These are phyloP conservation scores for Diadegma fenestrale DNA, from an alignment of 2,888 invertebrate genomes.

Conservation along the genomic window DNA sequence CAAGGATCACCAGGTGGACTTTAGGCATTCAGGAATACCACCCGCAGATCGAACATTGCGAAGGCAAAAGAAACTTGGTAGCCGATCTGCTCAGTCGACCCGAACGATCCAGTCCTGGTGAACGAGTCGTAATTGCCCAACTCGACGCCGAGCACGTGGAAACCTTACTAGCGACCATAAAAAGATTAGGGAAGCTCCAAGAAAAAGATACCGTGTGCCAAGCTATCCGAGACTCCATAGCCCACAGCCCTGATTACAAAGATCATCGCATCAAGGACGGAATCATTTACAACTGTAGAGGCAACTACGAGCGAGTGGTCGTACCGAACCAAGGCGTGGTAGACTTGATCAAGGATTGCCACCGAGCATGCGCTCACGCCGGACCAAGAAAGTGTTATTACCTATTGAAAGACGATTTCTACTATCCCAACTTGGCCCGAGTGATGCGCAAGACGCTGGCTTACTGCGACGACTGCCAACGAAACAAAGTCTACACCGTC, in stretches of 20 bases:
- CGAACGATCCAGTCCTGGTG: too few species aligned
- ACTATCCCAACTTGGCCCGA: too few species aligned
- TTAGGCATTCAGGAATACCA: too few species aligned
- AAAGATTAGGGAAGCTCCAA: neutral
- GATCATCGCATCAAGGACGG: neutral
- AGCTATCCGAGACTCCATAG: neutral
- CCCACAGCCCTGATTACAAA: too few species aligned
- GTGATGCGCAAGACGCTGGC: too few species aligned
- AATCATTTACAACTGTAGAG: neutral
- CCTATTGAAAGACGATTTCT: neutral
- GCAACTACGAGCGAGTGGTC: neutral
- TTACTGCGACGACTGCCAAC: too few species aligned
- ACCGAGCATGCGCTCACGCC: neutral
- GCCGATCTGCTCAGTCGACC: too few species aligned
- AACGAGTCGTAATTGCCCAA: neutral
- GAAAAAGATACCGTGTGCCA: neutral
- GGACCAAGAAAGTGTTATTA: neutral
- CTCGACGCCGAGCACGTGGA: neutral
- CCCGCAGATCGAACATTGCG: neutral
- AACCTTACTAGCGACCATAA: neutral
- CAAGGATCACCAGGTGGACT: too few species aligned
- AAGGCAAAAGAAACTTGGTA: neutral
- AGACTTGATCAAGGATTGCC: neutral
- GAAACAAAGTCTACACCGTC: too few species aligned
- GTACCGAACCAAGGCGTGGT: neutral